A percentile compares a stretch with the other conserved stretches of the same genome.
phyloP scores from a whole-genome alignment of 2,888 invertebrate genomes.

The Serripes groenlandicus region DNA sequence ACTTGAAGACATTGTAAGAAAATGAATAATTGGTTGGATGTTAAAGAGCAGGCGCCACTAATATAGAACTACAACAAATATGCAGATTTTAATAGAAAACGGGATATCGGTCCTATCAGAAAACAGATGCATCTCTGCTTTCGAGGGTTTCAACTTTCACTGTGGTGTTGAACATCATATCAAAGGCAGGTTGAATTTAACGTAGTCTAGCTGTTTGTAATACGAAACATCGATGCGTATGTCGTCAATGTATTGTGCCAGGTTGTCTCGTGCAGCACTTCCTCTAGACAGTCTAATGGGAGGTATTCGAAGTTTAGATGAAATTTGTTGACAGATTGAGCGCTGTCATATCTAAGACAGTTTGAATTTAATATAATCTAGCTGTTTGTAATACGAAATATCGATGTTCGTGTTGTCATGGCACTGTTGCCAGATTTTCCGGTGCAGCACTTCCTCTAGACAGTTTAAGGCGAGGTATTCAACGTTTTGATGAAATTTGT shows the following conservation, averaged over 20 bases:
- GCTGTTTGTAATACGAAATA: constrained; percentile 21
- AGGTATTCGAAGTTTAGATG: constrained; percentile 45
- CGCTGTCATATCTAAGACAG: constrained; percentile 6
- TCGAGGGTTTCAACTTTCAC: no score
- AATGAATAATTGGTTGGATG: no score
- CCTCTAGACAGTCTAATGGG: constrained; percentile 49
- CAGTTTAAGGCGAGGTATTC: constrained; percentile 49
- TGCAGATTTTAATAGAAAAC: no score
- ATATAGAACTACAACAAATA: no score
- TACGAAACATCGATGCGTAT: constrained; percentile 22
- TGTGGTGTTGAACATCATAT: no score
- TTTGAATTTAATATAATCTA: constrained; percentile 22
- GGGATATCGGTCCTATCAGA: no score
- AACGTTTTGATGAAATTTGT: constrained; percentile 45
- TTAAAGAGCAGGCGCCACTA: no score
- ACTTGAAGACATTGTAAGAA: no score
- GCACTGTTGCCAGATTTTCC: constrained; percentile 41
- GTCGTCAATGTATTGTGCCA: constrained; percentile 39
- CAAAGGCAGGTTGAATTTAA: constrained; percentile 15
- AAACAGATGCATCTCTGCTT: no score
- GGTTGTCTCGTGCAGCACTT: constrained; percentile 31
- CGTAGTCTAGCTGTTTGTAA: constrained; percentile 24
- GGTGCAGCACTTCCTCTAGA: constrained; percentile 34
- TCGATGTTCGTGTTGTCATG: constrained; percentile 20
- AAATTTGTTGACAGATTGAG: constrained; percentile 48